These are phyloP conservation scores for Xestobium rufovillosum DNA, from an alignment of 2,888 invertebrate species.

Conservation along the genomic window DNA sequence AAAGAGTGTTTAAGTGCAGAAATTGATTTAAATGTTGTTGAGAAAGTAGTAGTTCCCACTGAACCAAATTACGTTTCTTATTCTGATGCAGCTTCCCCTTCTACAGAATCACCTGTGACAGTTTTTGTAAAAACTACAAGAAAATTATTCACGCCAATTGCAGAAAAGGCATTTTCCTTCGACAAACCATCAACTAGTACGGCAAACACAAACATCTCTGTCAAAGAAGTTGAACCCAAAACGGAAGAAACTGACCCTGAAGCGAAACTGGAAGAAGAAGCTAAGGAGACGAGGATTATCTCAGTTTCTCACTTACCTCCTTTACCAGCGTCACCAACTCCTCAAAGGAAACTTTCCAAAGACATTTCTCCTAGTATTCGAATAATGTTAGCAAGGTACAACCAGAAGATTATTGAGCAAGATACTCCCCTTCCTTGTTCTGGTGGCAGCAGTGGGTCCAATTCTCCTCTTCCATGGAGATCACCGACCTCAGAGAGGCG, in stretches of 20 bases:
- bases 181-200: background rate
- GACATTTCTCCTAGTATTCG: conserved; percentile 63
- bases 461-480: conserved; percentile 56
- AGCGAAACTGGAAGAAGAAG: conserved; percentile 26
- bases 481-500: conserved; percentile 57
- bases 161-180: conserved; percentile 22
- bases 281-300: conserved; percentile 21
- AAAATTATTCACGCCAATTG: conserved; percentile 64
- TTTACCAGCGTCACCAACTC: conserved; percentile 51
- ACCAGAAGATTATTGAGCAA: conserved; percentile 56
- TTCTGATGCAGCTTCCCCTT: conserved; percentile 14
- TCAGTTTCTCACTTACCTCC: conserved; percentile 43
- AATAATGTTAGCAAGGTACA: conserved; percentile 63
- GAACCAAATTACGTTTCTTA: conserved; percentile 27
- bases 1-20: conserved; percentile 14
- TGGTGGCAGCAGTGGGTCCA: conserved; percentile 52
- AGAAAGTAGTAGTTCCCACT: conserved; percentile 33
- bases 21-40: conserved; percentile 27
- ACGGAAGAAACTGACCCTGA: too few relatives aligned
- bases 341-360: conserved; percentile 50
- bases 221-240: background rate
- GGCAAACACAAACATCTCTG: too few relatives aligned
- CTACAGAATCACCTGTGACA: conserved; percentile 43
- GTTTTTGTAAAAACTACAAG: conserved; percentile 74
- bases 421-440: conserved; percentile 39